phyloP scores from a whole-genome alignment of 1,140 invertebrate genomes.

The Megalonaias nervosa region DNA sequence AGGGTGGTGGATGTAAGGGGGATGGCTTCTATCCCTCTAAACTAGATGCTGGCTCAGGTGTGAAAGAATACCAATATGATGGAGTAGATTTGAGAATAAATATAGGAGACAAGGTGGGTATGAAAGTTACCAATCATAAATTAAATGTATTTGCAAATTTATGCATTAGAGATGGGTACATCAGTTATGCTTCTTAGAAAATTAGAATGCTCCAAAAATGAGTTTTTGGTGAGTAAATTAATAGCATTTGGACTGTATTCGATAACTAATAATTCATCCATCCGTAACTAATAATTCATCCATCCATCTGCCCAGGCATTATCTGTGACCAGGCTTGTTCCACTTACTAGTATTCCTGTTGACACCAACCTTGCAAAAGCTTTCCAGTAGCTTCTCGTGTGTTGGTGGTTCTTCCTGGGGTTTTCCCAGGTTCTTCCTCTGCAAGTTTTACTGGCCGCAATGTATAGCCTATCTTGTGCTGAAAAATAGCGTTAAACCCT shows the following conservation, averaged over 20 bases:
- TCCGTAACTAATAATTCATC: neutral
- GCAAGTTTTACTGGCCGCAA: too few relatives aligned
- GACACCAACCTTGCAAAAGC: too few relatives aligned
- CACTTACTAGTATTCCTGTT: too few relatives aligned
- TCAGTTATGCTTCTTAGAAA: neutral
- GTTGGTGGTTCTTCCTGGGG: too few relatives aligned
- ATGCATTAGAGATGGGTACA: neutral
- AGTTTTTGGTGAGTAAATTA: neutral
- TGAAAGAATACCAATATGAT: conserved; percentile 23
- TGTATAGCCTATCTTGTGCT: too few relatives aligned
- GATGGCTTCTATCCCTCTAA: conserved; percentile 23
- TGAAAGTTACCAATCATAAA: neutral
- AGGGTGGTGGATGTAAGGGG: conserved; percentile 28
- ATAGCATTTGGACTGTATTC: neutral
- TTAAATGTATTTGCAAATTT: neutral
- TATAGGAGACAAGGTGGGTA: neutral
- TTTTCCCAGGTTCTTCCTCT: too few relatives aligned
- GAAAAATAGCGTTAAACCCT: too few relatives aligned
- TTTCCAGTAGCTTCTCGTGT: too few relatives aligned
- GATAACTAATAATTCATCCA: neutral
- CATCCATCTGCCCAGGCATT: neutral
- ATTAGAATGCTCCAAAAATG: neutral
- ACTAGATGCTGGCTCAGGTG: neutral
- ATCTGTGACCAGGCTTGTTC: too few relatives aligned
- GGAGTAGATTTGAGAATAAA: conserved; percentile 22